Percentiles rank a stretch among this genome's conserved stretches.
Evolutionary conservation across 37 sponge, comb jelly and placozoan species (phyloP).

Genomic region (Cladorhizidae sp.): DNA sequence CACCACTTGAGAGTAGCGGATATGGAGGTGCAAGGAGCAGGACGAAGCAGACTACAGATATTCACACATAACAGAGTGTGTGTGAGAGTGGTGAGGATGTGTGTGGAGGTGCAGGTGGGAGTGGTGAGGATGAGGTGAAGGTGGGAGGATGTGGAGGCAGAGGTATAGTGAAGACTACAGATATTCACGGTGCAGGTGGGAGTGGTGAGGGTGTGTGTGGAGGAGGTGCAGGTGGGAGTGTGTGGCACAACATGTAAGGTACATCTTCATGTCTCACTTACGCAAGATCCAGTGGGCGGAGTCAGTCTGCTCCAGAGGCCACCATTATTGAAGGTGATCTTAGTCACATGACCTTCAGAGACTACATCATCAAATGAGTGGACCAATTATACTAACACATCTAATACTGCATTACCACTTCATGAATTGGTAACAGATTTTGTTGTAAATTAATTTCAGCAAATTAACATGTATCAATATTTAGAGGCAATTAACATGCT

Average conservation of each 20-base stretch:
- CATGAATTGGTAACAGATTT: too few species aligned
- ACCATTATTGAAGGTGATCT: constrained; percentile 76
- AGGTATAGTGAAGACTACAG: too few species aligned
- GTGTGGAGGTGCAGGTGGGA: too few species aligned
- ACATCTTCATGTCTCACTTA: constrained; percentile 25
- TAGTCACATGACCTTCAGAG: constrained; percentile 29
- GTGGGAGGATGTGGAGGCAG: too few species aligned
- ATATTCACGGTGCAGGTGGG: too few species aligned
- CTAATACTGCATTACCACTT: not conserved
- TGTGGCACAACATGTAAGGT: not conserved
- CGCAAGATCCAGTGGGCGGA: constrained; percentile 21
- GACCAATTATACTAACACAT: too few species aligned
- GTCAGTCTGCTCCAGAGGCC: constrained; percentile 47
- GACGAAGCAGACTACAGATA: not conserved
- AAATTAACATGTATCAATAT: too few species aligned
- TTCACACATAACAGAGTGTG: not conserved
- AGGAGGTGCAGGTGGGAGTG: not conserved
- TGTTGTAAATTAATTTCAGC: too few species aligned
- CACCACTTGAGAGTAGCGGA: constrained; percentile 25
- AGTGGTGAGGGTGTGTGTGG: too few species aligned
- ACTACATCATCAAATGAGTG: not conserved
- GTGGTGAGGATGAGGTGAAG: too few species aligned
- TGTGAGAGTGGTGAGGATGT: too few species aligned
- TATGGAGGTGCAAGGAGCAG: constrained; percentile 56
- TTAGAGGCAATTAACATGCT: too few species aligned